phyloP scores from a whole-genome alignment of 2,113 vertebrate species.

The Plecotus auritus region DNA sequence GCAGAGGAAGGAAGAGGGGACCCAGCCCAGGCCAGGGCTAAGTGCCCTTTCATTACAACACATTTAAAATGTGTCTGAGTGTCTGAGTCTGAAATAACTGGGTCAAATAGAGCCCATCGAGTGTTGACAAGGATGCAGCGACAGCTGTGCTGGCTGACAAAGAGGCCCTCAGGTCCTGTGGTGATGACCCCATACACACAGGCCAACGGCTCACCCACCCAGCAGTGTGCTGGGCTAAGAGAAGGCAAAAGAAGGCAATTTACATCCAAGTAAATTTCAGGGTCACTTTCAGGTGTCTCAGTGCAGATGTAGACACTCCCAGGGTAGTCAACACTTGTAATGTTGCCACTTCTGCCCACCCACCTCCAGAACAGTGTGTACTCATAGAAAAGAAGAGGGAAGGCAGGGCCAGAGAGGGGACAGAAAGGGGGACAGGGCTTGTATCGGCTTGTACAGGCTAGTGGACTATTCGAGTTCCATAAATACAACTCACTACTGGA shows the following conservation, averaged over 20 bases:
- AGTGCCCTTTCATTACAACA: not conserved
- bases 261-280: not conserved
- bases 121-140: rapidly evolving
- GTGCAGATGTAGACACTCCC: too few relatives aligned
- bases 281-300: not conserved
- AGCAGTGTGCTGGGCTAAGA: rapidly evolving
- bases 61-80: not conserved
- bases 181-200: not conserved
- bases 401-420: not conserved
- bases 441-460: not conserved
- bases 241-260: not conserved
- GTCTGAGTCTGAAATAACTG: not conserved
- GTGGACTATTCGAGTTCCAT: not conserved
- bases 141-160: not conserved
- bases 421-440: rapidly evolving
- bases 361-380: not conserved
- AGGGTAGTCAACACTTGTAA: not conserved
- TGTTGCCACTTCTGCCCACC: not conserved
- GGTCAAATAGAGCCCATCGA: not conserved
- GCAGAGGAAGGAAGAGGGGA: not conserved
- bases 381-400: not conserved
- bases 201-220: rapidly evolving
- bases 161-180: rapidly evolving
- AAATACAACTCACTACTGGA: not conserved
- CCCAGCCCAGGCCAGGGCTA: not conserved